A percentile compares a stretch with the other conserved stretches of the same genome.
phyloP scores from a whole-genome alignment of 2,888 invertebrate species.

The Macaria liturata region DNA sequence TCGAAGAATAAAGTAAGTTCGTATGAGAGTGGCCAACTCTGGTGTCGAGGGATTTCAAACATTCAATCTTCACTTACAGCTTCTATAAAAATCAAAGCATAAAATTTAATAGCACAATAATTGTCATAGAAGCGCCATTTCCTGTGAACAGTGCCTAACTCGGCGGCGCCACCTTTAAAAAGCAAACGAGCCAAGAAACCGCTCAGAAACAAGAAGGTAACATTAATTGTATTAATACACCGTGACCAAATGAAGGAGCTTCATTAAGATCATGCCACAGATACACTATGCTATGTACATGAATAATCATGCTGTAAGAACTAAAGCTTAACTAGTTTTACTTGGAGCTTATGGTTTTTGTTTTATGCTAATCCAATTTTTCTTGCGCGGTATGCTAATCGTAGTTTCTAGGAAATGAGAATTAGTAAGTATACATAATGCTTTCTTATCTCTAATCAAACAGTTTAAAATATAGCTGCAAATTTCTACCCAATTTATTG shows the following conservation, averaged over 20 bases:
- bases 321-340: slow-evolving; percentile 17
- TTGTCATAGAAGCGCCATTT: background rate
- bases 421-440: too few species aligned
- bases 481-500: too few species aligned
- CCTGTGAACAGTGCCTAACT: slow-evolving; percentile 27
- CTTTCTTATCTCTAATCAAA: too few species aligned
- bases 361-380: slow-evolving; percentile 8
- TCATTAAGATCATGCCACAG: slow-evolving; percentile 65
- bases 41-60: too few species aligned
- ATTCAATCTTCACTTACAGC: too few species aligned
- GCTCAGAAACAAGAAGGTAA: slow-evolving; percentile 52
- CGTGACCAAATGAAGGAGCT: slow-evolving; percentile 51
- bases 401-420: background rate
- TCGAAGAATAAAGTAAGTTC: too few species aligned
- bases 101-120: background rate
- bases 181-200: slow-evolving; percentile 66
- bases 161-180: slow-evolving; percentile 48
- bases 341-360: slow-evolving; percentile 8
- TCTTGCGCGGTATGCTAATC: slow-evolving; percentile 2
- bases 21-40: too few species aligned
- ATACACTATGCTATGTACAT: slow-evolving; percentile 43
- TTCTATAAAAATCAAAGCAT: too few species aligned
- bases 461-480: too few species aligned
- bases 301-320: slow-evolving; percentile 28
- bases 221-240: slow-evolving; percentile 67